These are phyloP conservation scores for Brachyrhaphis roseni DNA, from an alignment of 2,797 vertebrate species.

Conservation along the genomic window DNA sequence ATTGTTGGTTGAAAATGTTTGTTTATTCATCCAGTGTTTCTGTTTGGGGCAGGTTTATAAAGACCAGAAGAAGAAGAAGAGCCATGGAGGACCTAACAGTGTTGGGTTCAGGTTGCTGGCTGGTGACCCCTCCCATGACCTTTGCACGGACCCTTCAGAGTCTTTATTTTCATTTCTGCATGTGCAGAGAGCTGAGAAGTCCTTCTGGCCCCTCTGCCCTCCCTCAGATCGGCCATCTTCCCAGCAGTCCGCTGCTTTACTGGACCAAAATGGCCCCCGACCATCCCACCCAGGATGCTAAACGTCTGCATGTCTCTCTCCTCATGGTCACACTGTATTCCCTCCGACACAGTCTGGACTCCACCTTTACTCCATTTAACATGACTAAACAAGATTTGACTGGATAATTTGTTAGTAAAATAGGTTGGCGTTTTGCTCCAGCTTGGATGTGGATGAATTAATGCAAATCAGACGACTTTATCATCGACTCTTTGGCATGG, in stretches of 20 bases:
- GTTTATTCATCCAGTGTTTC: neutral
- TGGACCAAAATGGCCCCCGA: slow-evolving; percentile 51
- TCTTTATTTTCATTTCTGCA: slow-evolving; percentile 56
- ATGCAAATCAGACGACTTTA: slow-evolving; percentile 1
- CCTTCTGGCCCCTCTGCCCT: slow-evolving; percentile 27
- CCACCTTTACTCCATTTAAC: neutral
- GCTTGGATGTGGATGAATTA: neutral
- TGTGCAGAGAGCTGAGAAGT: slow-evolving; percentile 56
- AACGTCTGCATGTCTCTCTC: neutral
- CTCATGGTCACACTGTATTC: neutral
- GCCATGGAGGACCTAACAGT: slow-evolving; percentile 33
- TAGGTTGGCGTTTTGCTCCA: neutral
- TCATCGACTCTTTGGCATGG: neutral
- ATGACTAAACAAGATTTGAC: neutral
- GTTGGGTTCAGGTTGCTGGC: slow-evolving; percentile 55
- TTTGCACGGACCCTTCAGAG: slow-evolving; percentile 56
- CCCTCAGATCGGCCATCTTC: slow-evolving; percentile 40
- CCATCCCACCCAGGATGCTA: slow-evolving; percentile 33
- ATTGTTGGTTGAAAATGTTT: neutral
- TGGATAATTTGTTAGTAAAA: neutral
- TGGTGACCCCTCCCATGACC: slow-evolving; percentile 70
- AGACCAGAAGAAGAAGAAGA: slow-evolving; percentile 68
- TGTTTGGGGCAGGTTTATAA: slow-evolving; percentile 59
- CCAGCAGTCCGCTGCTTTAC: slow-evolving; percentile 30
- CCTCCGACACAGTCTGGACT: neutral